Evolutionary conservation across 2,113 vertebrate genomes (phyloP).

Genomic region (Dipodomys stephensi): DNA sequence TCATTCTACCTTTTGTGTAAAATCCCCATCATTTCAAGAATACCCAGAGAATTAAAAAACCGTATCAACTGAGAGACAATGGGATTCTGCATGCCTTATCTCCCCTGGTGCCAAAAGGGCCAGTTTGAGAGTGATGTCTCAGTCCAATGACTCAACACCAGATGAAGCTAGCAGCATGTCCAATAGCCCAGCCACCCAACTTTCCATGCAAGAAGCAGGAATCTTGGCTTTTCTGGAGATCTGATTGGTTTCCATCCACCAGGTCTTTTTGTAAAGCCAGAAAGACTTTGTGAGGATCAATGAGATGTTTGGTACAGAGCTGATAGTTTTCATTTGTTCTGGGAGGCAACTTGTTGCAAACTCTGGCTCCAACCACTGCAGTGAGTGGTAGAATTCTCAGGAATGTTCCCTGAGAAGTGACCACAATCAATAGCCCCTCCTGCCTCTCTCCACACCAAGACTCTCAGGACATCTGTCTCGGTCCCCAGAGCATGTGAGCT

Average conservation of each 20-base stretch:
- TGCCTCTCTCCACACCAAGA: not conserved
- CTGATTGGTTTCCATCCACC: not conserved
- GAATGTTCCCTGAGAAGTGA: not conserved
- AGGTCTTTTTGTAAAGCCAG: not conserved
- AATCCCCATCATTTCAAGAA: not conserved
- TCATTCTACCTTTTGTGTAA: not conserved
- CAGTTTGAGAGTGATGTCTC: not conserved
- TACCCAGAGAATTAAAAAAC: not conserved
- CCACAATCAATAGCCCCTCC: too few species aligned
- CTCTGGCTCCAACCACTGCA: not conserved
- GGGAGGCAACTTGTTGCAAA: constrained; percentile 37
- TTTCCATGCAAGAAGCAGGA: not conserved
- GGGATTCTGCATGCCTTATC: not conserved
- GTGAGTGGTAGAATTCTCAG: not conserved
- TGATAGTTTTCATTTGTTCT: not conserved
- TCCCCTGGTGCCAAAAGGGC: not conserved
- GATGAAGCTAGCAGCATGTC: not conserved
- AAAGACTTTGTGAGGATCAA: too few species aligned
- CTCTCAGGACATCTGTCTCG: too few species aligned
- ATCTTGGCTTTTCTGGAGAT: not conserved
- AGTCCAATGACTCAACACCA: not conserved
- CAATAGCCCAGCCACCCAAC: not conserved
- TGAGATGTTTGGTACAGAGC: too few species aligned
- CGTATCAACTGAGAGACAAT: not conserved
- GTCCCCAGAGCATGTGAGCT: rapidly evolving